A percentile compares a stretch with the other conserved stretches of the same genome.
phyloP scores from a whole-genome alignment of 2,888 invertebrate species.

The Pegoplata infirma region DNA sequence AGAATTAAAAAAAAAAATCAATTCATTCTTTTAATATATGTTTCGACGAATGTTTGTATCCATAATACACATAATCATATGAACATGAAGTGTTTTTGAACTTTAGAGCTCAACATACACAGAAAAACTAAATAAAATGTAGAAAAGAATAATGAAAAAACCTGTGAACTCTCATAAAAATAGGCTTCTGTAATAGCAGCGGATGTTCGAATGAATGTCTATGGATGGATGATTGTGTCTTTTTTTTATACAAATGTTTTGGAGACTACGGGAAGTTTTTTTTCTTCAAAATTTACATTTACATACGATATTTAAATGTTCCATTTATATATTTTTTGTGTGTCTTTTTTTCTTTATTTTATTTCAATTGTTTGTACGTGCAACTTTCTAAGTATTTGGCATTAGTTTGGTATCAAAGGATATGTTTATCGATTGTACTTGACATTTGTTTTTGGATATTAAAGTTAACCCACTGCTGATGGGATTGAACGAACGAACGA shows the following conservation, averaged over 20 bases:
- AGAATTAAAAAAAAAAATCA: too few relatives aligned
- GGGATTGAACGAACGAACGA: constrained; percentile 14
- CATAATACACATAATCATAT: constrained; percentile 40
- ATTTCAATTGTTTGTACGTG: constrained; percentile 69
- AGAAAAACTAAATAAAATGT: background rate
- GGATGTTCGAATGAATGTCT: constrained; percentile 26
- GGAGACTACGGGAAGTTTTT: constrained; percentile 9
- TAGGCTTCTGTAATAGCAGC: constrained; percentile 47
- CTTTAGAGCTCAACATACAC: constrained; percentile 36
- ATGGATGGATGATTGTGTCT: background rate
- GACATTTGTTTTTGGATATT: constrained; percentile 64
- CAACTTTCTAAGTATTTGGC: constrained; percentile 71
- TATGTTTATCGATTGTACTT: constrained; percentile 67
- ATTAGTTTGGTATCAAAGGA: constrained; percentile 74
- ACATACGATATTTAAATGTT: constrained; percentile 22
- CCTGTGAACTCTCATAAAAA: constrained; percentile 40
- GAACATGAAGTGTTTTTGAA: constrained; percentile 56
- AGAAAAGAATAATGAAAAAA: constrained; percentile 11
- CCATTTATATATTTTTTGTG: background rate
- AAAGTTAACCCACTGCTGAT: constrained; percentile 51
- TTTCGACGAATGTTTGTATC: constrained; percentile 20
- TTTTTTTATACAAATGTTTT: background rate
- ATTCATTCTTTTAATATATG: too few relatives aligned
- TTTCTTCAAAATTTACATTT: constrained; percentile 7
- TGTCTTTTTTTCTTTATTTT: constrained; percentile 46